phyloP scores from a whole-genome alignment of 2,113 vertebrate genomes.

The Cavia aperea region DNA sequence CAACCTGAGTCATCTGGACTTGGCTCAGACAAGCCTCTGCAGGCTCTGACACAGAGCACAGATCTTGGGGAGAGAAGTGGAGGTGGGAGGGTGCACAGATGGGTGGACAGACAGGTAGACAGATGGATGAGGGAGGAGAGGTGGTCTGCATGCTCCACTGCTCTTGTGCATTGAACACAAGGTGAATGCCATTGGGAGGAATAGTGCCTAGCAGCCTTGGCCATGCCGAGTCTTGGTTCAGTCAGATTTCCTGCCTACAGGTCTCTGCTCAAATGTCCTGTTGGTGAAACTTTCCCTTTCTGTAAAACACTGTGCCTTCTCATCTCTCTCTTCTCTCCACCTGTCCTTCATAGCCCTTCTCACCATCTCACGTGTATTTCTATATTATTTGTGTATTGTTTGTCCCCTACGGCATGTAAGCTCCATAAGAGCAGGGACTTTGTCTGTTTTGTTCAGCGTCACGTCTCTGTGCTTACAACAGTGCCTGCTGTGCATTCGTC shows the following conservation, averaged over 20 bases:
- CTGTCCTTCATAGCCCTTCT: not conserved
- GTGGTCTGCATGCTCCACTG: not conserved
- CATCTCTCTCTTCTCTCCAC: not conserved
- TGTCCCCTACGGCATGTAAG: not conserved
- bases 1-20: constrained; percentile 50
- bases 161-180: not conserved
- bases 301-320: not conserved
- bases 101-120: not conserved
- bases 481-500: not conserved
- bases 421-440: not conserved
- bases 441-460: not conserved
- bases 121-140: not conserved
- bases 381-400: not conserved
- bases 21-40: constrained; percentile 25
- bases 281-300: not conserved
- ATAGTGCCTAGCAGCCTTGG: not conserved
- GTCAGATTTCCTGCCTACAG: not conserved
- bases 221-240: not conserved
- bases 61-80: not conserved
- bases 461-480: not conserved
- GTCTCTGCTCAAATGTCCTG: not conserved
- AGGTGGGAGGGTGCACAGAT: not conserved
- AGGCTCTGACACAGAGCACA: not conserved
- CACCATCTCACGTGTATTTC: not conserved
- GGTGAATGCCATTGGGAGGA: no score